Evolutionary conservation across 2,888 invertebrate genomes (phyloP), one percentile per base, ranked within the genome.

Genomic region (Acanthopleura granulata): DNA sequence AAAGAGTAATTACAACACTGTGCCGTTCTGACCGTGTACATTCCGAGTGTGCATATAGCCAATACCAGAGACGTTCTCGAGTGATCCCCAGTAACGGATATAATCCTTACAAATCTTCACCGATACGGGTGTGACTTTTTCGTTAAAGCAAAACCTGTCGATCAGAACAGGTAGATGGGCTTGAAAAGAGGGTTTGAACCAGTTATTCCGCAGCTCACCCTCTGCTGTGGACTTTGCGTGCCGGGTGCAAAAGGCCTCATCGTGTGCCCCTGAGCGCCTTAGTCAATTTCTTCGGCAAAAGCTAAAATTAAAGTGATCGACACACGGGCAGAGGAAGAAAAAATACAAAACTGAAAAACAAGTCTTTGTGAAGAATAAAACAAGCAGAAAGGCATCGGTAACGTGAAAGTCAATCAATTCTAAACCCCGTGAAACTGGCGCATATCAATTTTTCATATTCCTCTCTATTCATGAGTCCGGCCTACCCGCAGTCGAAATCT

Each of bases 261-360:
- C 18, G 57, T n/a, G 6, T 22, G 57, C 16, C 66, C 22, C 16
- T n/a, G 25, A 16, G 29, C 22, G 22, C 66, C 22, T 27, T 25
- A 27, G 66, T 66, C 66, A 66, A 66, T 66, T 66, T 66, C 66
- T 66, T 25, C 25, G 25, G 66, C 66, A 66, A 66, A 66, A 66
- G 66, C 66, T 66, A 66, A 66, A 66, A 66, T 66, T 66, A 66
- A 66, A 66, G 66, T 66, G 66, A 66, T 66, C 66, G 66, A 66
- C 66, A 27, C 66, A 27, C 66, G 25, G 66, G 25, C 16, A 27
- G 16, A 66, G 18, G 22, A 12, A 57, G 12, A 22, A 57, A 57
- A 57, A 57, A 57, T 9, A 1, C 6, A 66, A 57, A 57, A 66
- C 16, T 27, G 25, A 66, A 66, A 66, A 66, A 27, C 66, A n/a